A percentile compares a stretch with the other conserved stretches of the same genome.
Conservation (phyloP, 2,888 invertebrate genomes). For the Lochmaea crataegi region DNA sequence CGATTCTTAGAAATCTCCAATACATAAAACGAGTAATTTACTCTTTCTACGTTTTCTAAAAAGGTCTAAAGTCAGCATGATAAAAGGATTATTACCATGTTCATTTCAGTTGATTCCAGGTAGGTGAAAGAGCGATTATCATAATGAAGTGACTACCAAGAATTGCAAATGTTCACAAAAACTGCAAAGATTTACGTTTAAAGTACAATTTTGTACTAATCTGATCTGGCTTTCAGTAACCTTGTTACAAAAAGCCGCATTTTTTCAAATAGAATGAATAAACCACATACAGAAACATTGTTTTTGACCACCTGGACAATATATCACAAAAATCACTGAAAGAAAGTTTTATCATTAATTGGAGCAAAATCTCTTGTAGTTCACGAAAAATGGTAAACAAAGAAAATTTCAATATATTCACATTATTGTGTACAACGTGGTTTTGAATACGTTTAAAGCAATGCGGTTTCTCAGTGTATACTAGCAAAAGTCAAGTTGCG, state of each 20-base stretch:
- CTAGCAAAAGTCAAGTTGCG: slow-evolving; percentile 18
- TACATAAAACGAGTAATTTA: slow-evolving; percentile 16
- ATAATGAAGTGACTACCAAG: slow-evolving; percentile 23
- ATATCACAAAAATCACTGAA: too few species aligned
- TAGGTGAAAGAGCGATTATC: slow-evolving; percentile 22
- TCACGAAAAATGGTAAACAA: too few species aligned
- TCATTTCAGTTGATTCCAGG: slow-evolving; percentile 17
- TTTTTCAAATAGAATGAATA: slow-evolving; percentile 23
- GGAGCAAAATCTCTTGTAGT: too few species aligned
- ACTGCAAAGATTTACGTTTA: slow-evolving; percentile 18
- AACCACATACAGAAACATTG: background rate
- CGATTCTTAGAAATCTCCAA: slow-evolving; percentile 2
- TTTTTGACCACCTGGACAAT: background rate
- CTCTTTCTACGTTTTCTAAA: slow-evolving; percentile 14
- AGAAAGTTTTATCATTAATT: too few species aligned
- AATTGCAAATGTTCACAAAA: slow-evolving; percentile 30
- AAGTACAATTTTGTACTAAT: slow-evolving; percentile 11
- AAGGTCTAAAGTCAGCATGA: slow-evolving; percentile 5
- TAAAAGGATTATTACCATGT: slow-evolving; percentile 8
- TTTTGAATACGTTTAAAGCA: background rate
- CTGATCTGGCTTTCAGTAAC: slow-evolving; percentile 14
- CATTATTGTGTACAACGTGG: background rate
- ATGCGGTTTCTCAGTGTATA: background rate
- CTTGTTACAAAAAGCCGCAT: slow-evolving; percentile 20
- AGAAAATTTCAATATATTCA: too few species aligned